Base-by-base conservation (phyloP, 2,113 vertebrate species). In the Lota lota region DNA sequence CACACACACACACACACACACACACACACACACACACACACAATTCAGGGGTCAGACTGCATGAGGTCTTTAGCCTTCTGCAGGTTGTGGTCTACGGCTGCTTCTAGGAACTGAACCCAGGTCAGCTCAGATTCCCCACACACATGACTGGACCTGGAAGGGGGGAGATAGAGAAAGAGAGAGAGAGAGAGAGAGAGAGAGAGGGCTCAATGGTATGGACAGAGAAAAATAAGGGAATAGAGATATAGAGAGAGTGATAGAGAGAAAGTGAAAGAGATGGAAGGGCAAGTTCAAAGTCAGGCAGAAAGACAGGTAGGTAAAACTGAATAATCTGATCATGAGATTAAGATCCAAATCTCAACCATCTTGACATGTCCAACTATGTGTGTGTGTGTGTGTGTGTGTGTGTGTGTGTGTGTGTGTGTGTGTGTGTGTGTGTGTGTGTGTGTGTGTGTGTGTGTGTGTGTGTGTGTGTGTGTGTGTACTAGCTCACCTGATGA, bases 71-170 rank as follows among this genome's bases (percentile, higher is more conserved):
- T 93, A 85, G 94, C 85, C 87, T 94, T 97, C 78, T 94, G 91
- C 91, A 96, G 93, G 83, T 97, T 98, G 83, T 97, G 94, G 64
- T 95, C 91, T 17, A 97, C 79, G 0, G 94, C 95, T 67, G 82
- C 90, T 0, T 85, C 73, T 69, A 98, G 91, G 84, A 98, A 97
- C 84, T 92, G 91, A 67, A 97, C 92, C 96, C 96, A 98, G 84
- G 81, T 88, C 77, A 94, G 89, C 74, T 97, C 94, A 0, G 93
- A 83, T n/a, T 94, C 92, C n/a, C 87, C 88, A 58, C 93, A 95
- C 10, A 95, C 90, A 5, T 98, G 95, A 86, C 93, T 95, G 58
- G 90, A 89, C 91, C 97, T 98, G 88, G 21, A 4, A 5, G n/a
- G 53, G 1, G n/a, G 53, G 6, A 14, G 51, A 11, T 2, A 22